A percentile compares a stretch with the other conserved stretches of the same genome.
phyloP scores from a whole-genome alignment of 2,113 vertebrate genomes.

The Notothenia rossii region DNA sequence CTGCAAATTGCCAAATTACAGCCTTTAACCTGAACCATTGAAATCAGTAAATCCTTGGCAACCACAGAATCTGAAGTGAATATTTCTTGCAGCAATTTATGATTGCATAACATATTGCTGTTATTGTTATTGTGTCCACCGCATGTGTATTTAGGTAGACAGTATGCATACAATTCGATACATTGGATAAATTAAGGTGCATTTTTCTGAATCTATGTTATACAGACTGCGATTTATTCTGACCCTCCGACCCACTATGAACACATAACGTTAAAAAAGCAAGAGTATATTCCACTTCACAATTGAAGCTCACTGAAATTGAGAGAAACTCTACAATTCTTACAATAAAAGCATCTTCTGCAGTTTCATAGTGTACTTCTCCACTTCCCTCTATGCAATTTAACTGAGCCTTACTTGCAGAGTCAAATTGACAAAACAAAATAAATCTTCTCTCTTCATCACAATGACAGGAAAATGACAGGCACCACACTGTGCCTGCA shows the following conservation, averaged over 20 bases:
- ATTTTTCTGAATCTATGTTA: not conserved
- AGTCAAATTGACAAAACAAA: constrained; percentile 14
- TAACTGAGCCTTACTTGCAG: constrained; percentile 34
- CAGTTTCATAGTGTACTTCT: not conserved
- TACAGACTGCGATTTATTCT: not conserved
- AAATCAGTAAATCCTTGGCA: not conserved
- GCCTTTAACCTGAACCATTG: not conserved
- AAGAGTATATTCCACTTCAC: constrained; percentile 1
- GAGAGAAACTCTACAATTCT: not conserved
- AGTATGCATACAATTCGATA: not conserved
- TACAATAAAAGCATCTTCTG: not conserved
- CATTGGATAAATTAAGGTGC: not conserved
- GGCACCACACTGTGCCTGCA: constrained; percentile 33
- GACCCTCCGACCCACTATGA: too few relatives aligned
- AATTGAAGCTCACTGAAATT: constrained; percentile 1
- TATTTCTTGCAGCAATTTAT: constrained; percentile 1
- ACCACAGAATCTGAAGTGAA: not conserved
- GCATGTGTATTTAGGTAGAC: not conserved
- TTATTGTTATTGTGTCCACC: not conserved
- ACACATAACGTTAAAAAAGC: not conserved
- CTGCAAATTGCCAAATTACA: not conserved
- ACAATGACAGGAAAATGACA: constrained; percentile 61
- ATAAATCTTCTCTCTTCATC: constrained; percentile 14
- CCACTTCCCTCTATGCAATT: not conserved
- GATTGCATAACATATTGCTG: not conserved